Evolutionary conservation across 2,797 vertebrate genomes (phyloP).

Genomic region (Cryptoblepharus egeriae): DNA sequence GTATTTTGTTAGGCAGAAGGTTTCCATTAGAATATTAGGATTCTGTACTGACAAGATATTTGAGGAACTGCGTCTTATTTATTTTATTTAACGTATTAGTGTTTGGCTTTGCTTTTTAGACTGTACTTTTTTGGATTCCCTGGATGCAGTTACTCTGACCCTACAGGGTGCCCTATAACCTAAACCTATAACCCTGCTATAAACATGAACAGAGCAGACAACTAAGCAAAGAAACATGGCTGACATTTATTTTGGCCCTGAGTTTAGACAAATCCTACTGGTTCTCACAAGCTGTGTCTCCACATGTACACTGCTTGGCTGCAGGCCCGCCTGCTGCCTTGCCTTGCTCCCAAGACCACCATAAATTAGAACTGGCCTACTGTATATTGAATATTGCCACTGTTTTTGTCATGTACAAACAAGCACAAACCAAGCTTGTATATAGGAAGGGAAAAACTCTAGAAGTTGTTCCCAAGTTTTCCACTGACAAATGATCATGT

Average conservation of each 20-base stretch:
- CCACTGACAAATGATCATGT: constrained; percentile 50
- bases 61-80: neutral
- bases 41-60: neutral
- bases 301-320: neutral
- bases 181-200: neutral
- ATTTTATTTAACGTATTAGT: neutral
- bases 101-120: too few species aligned
- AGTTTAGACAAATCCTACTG: neutral
- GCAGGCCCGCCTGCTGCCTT: too few species aligned
- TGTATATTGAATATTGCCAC: neutral
- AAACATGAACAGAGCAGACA: neutral
- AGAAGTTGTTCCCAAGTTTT: constrained; percentile 28
- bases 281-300: too few species aligned
- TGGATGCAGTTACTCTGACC: too few species aligned
- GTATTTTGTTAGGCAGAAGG: constrained; percentile 1
- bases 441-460: neutral
- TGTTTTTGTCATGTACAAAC: neutral
- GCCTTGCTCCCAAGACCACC: neutral
- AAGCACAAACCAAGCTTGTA: neutral
- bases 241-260: neutral
- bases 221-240: neutral
- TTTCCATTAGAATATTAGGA: neutral
- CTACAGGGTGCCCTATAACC: too few species aligned
- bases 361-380: neutral
- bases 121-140: too few species aligned